Evolutionary conservation across 92 coral and sea anemone genomes (phyloP).

Genomic region (Zoanthus sociatus): DNA sequence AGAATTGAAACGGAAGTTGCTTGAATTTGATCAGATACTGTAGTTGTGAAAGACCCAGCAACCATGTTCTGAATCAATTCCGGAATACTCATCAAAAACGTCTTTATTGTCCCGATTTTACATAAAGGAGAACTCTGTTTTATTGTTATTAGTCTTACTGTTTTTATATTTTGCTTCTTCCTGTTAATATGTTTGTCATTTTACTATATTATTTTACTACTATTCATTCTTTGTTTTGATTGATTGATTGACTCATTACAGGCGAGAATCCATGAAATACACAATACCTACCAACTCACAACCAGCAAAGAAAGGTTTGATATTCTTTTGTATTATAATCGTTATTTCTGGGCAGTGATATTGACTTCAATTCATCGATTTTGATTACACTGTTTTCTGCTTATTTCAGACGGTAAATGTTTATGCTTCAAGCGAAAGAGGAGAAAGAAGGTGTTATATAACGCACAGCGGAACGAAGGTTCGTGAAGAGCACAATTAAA

Average conservation of each 20-base stretch:
- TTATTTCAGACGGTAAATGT: slow-evolving; percentile 70
- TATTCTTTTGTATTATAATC: not conserved
- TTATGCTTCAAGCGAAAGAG: slow-evolving; percentile 88
- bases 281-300: slow-evolving; percentile 73
- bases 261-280: slow-evolving; percentile 85
- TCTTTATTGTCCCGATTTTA: no score
- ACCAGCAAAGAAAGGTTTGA: slow-evolving; percentile 58
- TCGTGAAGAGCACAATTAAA: not conserved
- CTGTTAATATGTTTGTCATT: not conserved
- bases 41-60: no score
- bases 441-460: slow-evolving; percentile 84
- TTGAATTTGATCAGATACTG: no score
- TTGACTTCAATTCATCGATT: not conserved
- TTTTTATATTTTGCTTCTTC: no score
- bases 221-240: not conserved
- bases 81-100: no score
- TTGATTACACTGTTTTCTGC: not conserved
- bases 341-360: not conserved
- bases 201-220: not conserved
- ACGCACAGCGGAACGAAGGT: slow-evolving; percentile 87
- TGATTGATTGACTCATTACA: slow-evolving; percentile 2
- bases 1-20: no score
- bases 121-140: no score
- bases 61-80: no score
- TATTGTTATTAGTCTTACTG: no score